Base-by-base conservation (phyloP, 2,113 vertebrate species). In the Orthonyx spaldingii region DNA sequence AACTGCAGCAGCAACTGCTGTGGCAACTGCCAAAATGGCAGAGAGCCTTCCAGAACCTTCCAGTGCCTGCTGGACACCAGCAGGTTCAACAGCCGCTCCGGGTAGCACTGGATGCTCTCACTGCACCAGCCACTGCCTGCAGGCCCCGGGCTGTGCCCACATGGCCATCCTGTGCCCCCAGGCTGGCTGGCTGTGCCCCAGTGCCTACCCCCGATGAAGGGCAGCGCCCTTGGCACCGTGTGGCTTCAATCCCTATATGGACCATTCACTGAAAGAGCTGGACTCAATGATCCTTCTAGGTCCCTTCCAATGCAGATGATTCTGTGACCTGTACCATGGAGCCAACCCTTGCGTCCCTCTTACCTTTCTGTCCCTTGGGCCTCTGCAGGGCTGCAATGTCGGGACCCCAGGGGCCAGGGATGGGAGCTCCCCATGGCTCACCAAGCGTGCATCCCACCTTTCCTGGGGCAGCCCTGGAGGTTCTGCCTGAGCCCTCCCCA, bases 201-300 rank as follows among this genome's bases (percentile, higher is more conserved):
- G 24, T 23, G 39, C 60, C 47, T 49, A 44, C 4, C 4, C 20
- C 11, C 20, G 26, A 5, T 3, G 16, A 20, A 20, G 46, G 46
- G 37, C 79, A 70, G 28, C 41, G n/a, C 52, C 63, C 42, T 46
- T 2, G 1, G n/a, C n/a, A 15, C 37, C 37, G 2, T 1, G 26
- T 0, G 0, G 16, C 66, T 60, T 24, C 3, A 1, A 20, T 13
- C 16, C 20, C 66, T 35, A 1, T 9, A 10, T 11, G 65, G 53
- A 30, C 11, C 8, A 2, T 13, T 13, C 32, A 24, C 37, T 20
- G 32, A 22, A 20, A 28, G 42, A 28, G 46, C 4, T 20, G n/a
- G 37, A 16, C 26, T 44, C 20, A 0, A 8, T 10, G 32, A 30
- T 60, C 26, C 32, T 50, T 19, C 55, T 10, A 32, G 18, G 32